Evolutionary conservation across 2,113 vertebrate genomes (phyloP), one percentile per base, ranked within the genome.

Genomic region (Menidia beryllina): DNA sequence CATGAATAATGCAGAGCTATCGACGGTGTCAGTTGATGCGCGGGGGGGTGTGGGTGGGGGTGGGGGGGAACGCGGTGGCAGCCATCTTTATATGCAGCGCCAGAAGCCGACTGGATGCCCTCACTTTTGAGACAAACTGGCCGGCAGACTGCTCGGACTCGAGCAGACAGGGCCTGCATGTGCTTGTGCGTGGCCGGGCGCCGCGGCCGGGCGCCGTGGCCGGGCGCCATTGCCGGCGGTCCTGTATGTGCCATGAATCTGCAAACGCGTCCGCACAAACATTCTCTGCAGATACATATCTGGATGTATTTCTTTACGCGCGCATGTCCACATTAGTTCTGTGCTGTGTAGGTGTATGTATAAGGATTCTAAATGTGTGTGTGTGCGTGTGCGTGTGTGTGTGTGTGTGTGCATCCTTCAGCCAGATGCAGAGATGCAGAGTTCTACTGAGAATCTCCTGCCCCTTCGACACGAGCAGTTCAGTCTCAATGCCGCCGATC

Each of bases 1-100:
- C 67, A 91, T 93, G 90, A 93, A 93, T 93, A 85, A 93, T 93
- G 89, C 91, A 92, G 81, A 58, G 81, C 82, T 89, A 91, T 92
- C 81, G 91, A 91, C 89, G 82, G 88, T 87, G 87, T 90, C 90
- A 86, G 86, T 87, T 49, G 69, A 75, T n/a, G n/a, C n/a, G n/a
- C n/a, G n/a, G n/a, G n/a, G n/a, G n/a, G n/a, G n/a, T n/a, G n/a
- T n/a, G n/a, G n/a, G n/a, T n/a, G n/a, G n/a, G n/a, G n/a, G 87
- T 67, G 65, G 61, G 53, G 52, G 84, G 81, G 82, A 84, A 69
- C 58, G 78, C 69, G 68, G 76, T 77, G 74, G 84, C 81, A 64
- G 89, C 74, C 74, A 69, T 83, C 81, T 89, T 91, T 82, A 88
- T 89, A 90, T 90, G 88, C 88, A 84, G 80, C 82, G 71, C 79